phyloP scores from a whole-genome alignment of 2,797 vertebrate species.

The Otolemur crassicaudatus region DNA sequence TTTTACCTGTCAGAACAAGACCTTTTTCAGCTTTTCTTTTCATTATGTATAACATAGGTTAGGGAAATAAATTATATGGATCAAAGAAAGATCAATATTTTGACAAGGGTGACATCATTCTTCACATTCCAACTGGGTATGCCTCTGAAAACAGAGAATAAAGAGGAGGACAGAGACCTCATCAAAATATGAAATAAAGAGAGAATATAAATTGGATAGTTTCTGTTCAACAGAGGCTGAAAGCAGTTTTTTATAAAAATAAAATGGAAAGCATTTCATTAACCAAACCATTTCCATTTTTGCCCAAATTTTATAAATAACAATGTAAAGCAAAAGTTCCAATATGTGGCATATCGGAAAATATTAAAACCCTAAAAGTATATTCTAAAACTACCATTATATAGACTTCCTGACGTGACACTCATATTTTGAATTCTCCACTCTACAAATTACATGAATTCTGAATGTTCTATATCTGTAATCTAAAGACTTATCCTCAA shows the following conservation, averaged over 20 bases:
- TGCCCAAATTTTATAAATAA: neutral
- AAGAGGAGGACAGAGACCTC: neutral
- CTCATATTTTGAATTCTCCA: neutral
- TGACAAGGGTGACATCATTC: neutral
- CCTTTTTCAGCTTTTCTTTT: constrained; percentile 50
- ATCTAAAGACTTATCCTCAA: neutral
- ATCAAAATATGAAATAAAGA: constrained; percentile 26
- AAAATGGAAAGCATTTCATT: neutral
- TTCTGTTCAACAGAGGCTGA: neutral
- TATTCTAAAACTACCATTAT: neutral
- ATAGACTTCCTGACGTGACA: neutral
- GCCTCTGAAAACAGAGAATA: neutral
- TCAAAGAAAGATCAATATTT: neutral
- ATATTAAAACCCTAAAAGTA: neutral
- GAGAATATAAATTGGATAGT: neutral
- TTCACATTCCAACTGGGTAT: neutral
- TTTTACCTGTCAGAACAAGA: neutral
- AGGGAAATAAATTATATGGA: neutral
- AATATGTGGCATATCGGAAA: neutral
- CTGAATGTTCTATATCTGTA: neutral
- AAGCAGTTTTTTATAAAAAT: neutral
- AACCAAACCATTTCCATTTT: neutral
- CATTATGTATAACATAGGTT: neutral
- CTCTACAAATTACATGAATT: neutral
- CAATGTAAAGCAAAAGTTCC: neutral